phyloP scores from a whole-genome alignment of 2,113 vertebrate species.

The Natator depressus region DNA sequence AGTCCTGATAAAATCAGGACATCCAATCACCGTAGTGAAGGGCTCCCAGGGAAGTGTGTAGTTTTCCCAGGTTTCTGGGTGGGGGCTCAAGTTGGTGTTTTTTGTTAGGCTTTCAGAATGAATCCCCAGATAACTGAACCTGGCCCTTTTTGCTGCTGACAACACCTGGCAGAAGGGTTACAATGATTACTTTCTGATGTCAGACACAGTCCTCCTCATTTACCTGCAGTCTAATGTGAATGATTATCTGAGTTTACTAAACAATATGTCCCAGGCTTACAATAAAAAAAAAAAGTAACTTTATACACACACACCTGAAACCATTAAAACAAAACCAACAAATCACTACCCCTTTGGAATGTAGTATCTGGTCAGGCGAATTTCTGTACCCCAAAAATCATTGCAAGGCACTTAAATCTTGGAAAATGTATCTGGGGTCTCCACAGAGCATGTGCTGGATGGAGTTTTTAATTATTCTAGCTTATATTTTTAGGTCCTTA shows the following conservation, averaged over 20 bases:
- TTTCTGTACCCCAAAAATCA: background rate
- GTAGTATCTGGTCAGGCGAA: background rate
- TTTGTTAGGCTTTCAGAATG: background rate
- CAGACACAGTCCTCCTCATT: background rate
- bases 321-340: background rate
- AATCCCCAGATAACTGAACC: too few species aligned
- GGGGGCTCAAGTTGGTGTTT: too few species aligned
- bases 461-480: background rate
- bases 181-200: background rate
- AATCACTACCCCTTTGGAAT: background rate
- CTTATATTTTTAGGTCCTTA: background rate
- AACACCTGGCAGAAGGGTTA: too few species aligned
- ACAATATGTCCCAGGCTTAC: background rate
- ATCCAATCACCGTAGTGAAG: too few species aligned
- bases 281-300: background rate
- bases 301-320: background rate
- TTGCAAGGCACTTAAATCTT: background rate
- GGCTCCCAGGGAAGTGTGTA: too few species aligned
- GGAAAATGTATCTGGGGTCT: background rate
- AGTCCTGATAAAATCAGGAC: too few species aligned
- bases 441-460: rapidly evolving
- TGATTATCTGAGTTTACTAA: background rate
- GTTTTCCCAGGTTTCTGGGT: too few species aligned
- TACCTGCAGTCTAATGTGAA: background rate
- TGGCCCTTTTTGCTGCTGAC: too few species aligned